Evolutionary conservation across 2,113 vertebrate species (phyloP), one percentile per base, ranked within the genome.

Genomic region (Albula glossodonta): DNA sequence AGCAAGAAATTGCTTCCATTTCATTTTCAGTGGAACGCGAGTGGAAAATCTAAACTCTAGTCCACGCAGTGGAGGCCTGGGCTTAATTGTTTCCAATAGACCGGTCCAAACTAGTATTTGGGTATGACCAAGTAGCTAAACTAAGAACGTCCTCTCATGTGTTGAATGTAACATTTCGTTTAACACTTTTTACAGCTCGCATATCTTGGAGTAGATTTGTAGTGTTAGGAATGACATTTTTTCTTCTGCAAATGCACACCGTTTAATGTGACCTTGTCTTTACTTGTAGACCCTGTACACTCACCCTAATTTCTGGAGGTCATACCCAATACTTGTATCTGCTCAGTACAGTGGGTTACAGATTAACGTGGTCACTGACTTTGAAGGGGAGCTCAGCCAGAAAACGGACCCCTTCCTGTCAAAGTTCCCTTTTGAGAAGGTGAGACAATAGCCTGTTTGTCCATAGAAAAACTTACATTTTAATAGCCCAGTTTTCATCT

Each of bases 321-420:
- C 82, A 11, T 83, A 83, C 15, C 82, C 82, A n/a, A 63, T 57
- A 5, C 63, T 83, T 17, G 74, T 83, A 41, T 48, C 82, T 74
- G 57, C 82, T 56, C 82, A 83, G 82, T 83, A 83, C 41, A 83
- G 82, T n/a, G 82, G 82, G 31, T 41, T 70, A 13, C 82, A 51
- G 22, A 66, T 83, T 1, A 83, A 70, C 2, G 4, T 83, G 10
- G 63, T 50, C 57, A 41, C 41, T 83, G 82, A 41, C 31, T 66
- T 70, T 70, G 60, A 83, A 83, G 25, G 50, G 7, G 7, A n/a
- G 22, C 10, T 22, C 80, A 5, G 51, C 19, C n/a, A 31, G 17
- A 25, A 53, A 19, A 52, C 80, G 0, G 80, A 82, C n/a, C 2
- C 5, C 25, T 83, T 57, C 22, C 63, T 74, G n/a, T 83, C 53